Conservation (phyloP, 2,113 vertebrate species). For the Ptilonorhynchus violaceus region DNA sequence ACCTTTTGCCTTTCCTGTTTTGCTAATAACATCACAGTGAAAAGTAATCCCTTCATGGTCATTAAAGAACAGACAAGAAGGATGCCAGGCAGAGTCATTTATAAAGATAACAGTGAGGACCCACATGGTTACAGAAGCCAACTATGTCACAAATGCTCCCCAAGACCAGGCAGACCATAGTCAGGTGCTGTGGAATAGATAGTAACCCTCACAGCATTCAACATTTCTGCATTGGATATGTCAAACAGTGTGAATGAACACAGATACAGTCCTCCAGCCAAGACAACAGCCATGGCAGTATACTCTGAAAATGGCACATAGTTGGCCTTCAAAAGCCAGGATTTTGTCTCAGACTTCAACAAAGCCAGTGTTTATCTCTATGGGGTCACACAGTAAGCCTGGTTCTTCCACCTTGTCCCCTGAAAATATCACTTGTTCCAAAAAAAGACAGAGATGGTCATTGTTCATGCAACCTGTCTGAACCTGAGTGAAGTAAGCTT, state of each 20-base stretch:
- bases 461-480: neutral
- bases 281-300: neutral
- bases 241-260: rapidly evolving
- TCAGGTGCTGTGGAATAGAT: neutral
- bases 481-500: neutral
- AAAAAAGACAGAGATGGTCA: neutral
- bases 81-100: neutral
- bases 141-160: neutral
- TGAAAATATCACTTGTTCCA: neutral
- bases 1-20: neutral
- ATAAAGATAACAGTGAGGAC: neutral
- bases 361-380: neutral
- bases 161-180: neutral
- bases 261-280: neutral
- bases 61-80: neutral
- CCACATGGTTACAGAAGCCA: neutral
- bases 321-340: neutral
- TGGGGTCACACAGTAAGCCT: neutral
- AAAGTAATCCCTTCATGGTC: neutral
- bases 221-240: neutral
- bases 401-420: neutral
- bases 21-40: neutral
- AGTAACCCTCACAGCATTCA: neutral
- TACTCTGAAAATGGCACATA: neutral
- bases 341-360: neutral